A percentile compares a stretch with the other conserved stretches of the same genome.
These are phyloP conservation scores for Deilephila elpenor DNA, from an alignment of 2,888 invertebrate genomes.

Conservation along the genomic window DNA sequence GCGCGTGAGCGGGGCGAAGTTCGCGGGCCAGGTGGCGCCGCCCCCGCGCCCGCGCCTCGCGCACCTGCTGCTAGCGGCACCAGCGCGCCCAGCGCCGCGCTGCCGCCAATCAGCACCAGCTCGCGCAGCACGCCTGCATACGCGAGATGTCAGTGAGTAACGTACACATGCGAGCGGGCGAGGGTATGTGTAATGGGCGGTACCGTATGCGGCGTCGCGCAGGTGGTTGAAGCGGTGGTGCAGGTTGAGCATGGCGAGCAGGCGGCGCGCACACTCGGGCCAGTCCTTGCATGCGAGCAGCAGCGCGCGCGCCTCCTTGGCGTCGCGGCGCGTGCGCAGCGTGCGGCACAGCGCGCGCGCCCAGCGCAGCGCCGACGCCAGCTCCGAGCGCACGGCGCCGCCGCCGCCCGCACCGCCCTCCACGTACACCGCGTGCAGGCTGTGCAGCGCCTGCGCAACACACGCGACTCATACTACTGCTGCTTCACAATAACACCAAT, in stretches of 20 bases:
- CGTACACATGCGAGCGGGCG: background rate
- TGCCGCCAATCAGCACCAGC: slow-evolving; percentile 90
- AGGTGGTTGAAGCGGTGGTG: slow-evolving; percentile 93
- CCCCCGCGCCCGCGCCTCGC: slow-evolving; percentile 50
- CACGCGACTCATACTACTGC: slow-evolving; percentile 45
- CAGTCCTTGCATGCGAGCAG: slow-evolving; percentile 92
- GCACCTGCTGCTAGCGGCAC: slow-evolving; percentile 93
- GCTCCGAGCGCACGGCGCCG: slow-evolving; percentile 93
- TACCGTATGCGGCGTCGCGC: slow-evolving; percentile 90
- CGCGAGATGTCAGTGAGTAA: background rate
- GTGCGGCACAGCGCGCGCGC: slow-evolving; percentile 90
- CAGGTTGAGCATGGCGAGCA: slow-evolving; percentile 94
- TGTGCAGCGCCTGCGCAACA: slow-evolving; percentile 90
- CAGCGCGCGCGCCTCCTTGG: slow-evolving; percentile 87
- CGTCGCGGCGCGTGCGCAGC: slow-evolving; percentile 87
- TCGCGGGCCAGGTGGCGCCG: slow-evolving; percentile 44
- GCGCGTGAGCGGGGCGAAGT: slow-evolving; percentile 86
- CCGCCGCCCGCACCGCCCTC: slow-evolving; percentile 87
- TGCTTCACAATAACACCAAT: slow-evolving; percentile 32
- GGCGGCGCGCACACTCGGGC: slow-evolving; percentile 93
- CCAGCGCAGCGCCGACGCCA: slow-evolving; percentile 92
- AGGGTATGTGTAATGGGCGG: background rate
- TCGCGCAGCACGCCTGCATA: slow-evolving; percentile 87
- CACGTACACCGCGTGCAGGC: slow-evolving; percentile 96
- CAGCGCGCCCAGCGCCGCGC: slow-evolving; percentile 91